Evolutionary conservation across 1,140 invertebrate genomes (phyloP), one percentile per base, ranked within the genome.

Genomic region (Stegodyphus mimosarum): DNA sequence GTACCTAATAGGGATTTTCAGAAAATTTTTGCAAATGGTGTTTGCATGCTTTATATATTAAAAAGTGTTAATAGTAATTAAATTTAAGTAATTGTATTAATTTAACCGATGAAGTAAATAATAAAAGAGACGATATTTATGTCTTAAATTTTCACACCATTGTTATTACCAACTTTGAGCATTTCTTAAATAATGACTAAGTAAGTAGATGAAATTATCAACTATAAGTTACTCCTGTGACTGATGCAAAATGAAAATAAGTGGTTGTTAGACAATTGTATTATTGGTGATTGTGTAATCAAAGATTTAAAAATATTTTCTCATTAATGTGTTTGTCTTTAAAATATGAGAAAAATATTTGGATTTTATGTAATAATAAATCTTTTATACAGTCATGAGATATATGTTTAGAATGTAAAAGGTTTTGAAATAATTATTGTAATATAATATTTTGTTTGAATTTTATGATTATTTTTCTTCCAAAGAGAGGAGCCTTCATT

Each of bases 261-360:
- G 55, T 55, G 33, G 10, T 74, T 74, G n/a, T 53, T 76, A 80
- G 13, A 60, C 70, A 7, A 13, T 2, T 55, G 49, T 81, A 67
- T 67, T 18, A 72, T 81, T 17, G 52, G 10, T 33, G 49, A 70
- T 70, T 67, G 48, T 70, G 51, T 63, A 81, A 64, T 81, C 70
- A 81, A 64, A 73, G 78, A 73, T 52, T 71, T 15, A 73, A 66
- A 66, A 48, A 71, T 81, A 66, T 73, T 81, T 81, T 81, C 70
- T 51, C 55, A 73, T 80, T 72, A 71, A 72, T 33, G n/a, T 64
- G 70, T 73, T 81, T 81, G 79, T 66, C 79, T 73, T 55, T 49
- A 17, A 51, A 33, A 33, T 33, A 33, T 64, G 17, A 11, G n/a
- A 64, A 49, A 70, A 53, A 6, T 48, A 67, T 60, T 71, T 33